phyloP scores from a whole-genome alignment of 2,797 vertebrate species.

The Coendou prehensilis region DNA sequence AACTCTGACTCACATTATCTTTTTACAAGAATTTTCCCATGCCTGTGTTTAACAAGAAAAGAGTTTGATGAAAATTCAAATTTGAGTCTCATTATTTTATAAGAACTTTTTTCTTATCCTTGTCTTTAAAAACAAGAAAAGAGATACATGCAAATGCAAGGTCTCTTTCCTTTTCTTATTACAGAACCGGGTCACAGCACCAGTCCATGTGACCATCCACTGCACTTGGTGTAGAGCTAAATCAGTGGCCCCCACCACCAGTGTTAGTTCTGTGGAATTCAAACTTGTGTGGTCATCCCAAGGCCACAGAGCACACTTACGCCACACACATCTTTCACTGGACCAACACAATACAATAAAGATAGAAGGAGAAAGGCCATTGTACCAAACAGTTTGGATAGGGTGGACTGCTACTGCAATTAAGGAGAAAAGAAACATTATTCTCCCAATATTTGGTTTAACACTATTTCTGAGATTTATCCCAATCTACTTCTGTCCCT shows the following conservation, averaged over 20 bases:
- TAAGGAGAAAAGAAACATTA: neutral
- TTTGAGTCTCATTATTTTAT: neutral
- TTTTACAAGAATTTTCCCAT: slow-evolving; percentile 43
- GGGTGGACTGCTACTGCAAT: neutral
- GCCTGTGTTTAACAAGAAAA: neutral
- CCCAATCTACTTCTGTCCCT: neutral
- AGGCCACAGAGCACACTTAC: neutral
- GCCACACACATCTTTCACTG: neutral
- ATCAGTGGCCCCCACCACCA: neutral
- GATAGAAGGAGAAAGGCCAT: neutral
- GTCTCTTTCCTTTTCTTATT: neutral
- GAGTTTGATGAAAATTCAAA: slow-evolving; percentile 44
- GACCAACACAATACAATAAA: neutral
- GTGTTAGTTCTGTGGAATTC: neutral
- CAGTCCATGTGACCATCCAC: neutral
- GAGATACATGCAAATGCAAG: neutral
- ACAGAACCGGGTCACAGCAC: neutral
- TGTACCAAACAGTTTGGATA: neutral
- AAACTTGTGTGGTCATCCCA: neutral
- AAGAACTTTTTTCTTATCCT: slow-evolving; percentile 16
- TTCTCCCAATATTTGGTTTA: neutral
- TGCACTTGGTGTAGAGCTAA: neutral
- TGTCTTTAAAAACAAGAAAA: neutral
- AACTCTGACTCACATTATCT: slow-evolving; percentile 47
- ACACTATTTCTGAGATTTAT: slow-evolving; percentile 42